A percentile compares a stretch with the other conserved stretches of the same genome.
Evolutionary conservation across 2,797 vertebrate genomes (phyloP).

Genomic region (Capromys pilorides): DNA sequence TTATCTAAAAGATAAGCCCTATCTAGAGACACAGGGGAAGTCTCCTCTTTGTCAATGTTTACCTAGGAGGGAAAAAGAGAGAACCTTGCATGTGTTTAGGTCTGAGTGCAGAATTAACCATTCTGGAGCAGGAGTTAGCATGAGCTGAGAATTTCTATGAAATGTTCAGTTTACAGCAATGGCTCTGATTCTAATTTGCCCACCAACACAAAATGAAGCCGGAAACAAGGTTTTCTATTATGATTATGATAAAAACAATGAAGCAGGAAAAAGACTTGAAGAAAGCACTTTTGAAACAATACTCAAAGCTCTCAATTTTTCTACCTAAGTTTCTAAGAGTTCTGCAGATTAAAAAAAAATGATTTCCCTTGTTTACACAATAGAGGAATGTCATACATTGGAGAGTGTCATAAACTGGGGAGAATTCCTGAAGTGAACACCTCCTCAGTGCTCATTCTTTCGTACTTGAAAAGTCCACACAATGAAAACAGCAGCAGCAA

Average conservation of each 20-base stretch:
- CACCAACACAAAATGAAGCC: constrained; percentile 59
- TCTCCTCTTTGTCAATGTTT: constrained; percentile 85
- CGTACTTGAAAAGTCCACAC: constrained; percentile 66
- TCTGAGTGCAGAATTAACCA: constrained; percentile 77
- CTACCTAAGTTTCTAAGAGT: constrained; percentile 15
- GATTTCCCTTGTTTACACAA: constrained; percentile 14
- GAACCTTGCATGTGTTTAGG: constrained; percentile 75
- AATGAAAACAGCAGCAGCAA: constrained; percentile 67
- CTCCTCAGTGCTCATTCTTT: not conserved
- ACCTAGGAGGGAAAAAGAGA: constrained; percentile 80
- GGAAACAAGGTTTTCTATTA: constrained; percentile 79
- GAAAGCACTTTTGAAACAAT: constrained; percentile 67
- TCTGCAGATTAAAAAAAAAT: constrained; percentile 17
- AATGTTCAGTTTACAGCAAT: constrained; percentile 79
- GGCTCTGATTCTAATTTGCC: constrained; percentile 79
- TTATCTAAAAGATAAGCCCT: constrained; percentile 86
- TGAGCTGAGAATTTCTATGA: constrained; percentile 71
- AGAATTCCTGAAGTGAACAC: constrained; percentile 3
- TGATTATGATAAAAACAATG: constrained; percentile 80
- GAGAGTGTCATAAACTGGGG: not conserved
- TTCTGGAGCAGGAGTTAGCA: constrained; percentile 60
- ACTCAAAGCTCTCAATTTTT: not conserved
- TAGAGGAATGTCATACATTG: not conserved
- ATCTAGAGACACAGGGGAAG: constrained; percentile 83
- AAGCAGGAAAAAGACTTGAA: constrained; percentile 80